Conservation (phyloP, 2,888 invertebrate species). For the Drosophila trichaetosa region DNA sequence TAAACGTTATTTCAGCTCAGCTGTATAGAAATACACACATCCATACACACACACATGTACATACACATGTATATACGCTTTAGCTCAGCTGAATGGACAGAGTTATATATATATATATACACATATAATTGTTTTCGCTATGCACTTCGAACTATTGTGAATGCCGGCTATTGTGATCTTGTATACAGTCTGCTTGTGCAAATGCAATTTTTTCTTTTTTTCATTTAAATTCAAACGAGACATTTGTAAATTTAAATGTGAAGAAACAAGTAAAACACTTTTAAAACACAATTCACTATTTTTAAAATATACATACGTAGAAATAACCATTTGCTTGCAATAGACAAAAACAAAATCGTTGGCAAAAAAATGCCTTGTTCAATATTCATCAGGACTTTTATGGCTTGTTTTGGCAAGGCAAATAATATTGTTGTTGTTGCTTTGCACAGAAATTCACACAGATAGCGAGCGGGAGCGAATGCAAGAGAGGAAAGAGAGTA, state of each 20-base stretch:
- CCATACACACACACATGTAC: background rate
- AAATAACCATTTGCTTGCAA: background rate
- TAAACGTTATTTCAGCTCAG: background rate
- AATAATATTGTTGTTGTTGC: slow-evolving; percentile 40
- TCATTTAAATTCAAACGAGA: background rate
- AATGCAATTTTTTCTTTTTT: background rate
- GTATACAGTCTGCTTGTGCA: background rate
- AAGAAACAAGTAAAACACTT: background rate
- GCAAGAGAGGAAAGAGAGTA: slow-evolving; percentile 5
- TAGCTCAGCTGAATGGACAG: too few relatives aligned
- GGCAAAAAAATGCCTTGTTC: slow-evolving; percentile 15
- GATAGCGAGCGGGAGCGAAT: background rate
- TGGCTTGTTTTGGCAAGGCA: slow-evolving; percentile 58
- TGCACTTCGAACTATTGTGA: background rate
- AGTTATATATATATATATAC: too few relatives aligned
- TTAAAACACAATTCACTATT: background rate
- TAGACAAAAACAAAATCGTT: slow-evolving; percentile 11
- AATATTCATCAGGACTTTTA: slow-evolving; percentile 39
- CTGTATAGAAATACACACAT: background rate
- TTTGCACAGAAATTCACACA: slow-evolving; percentile 8
- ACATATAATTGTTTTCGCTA: background rate
- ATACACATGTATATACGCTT: too few relatives aligned
- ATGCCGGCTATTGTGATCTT: background rate
- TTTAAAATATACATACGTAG: background rate
- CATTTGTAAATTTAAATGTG: background rate